phyloP scores from a whole-genome alignment of 2,113 vertebrate genomes.

The Nestor notabilis region DNA sequence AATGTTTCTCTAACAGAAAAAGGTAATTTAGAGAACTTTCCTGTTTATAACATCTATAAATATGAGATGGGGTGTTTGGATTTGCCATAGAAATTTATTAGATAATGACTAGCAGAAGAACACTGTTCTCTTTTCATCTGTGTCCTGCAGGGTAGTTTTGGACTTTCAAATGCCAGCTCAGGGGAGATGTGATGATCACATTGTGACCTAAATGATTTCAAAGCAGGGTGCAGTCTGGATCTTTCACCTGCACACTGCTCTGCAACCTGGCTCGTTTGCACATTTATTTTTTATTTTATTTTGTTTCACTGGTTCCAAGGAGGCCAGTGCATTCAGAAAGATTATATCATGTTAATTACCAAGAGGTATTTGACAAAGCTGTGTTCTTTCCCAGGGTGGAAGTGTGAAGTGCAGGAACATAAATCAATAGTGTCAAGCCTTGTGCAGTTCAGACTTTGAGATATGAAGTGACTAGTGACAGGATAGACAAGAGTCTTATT shows the following conservation, averaged over 20 bases:
- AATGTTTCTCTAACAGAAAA: conserved; percentile 51
- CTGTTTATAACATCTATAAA: conserved; percentile 67
- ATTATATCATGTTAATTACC: background rate
- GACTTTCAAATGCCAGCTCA: background rate
- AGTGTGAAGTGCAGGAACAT: background rate
- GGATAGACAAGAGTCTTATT: background rate
- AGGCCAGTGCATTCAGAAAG: background rate
- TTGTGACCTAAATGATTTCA: background rate
- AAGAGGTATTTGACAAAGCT: background rate
- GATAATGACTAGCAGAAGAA: background rate
- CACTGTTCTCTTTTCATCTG: background rate
- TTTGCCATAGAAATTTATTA: background rate
- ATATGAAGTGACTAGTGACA: background rate
- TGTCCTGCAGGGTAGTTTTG: background rate
- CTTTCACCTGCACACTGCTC: background rate
- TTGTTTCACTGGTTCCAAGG: background rate
- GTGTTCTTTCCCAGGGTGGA: background rate
- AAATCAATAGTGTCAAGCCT: background rate
- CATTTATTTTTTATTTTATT: background rate
- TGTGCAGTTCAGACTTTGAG: background rate
- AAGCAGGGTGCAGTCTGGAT: background rate
- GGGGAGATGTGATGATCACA: background rate
- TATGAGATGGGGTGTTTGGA: conserved; percentile 46
- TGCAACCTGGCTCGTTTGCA: background rate
- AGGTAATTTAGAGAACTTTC: conserved; percentile 31